phyloP scores from a whole-genome alignment of 2,888 invertebrate species.

The Polyommatus icarus region DNA sequence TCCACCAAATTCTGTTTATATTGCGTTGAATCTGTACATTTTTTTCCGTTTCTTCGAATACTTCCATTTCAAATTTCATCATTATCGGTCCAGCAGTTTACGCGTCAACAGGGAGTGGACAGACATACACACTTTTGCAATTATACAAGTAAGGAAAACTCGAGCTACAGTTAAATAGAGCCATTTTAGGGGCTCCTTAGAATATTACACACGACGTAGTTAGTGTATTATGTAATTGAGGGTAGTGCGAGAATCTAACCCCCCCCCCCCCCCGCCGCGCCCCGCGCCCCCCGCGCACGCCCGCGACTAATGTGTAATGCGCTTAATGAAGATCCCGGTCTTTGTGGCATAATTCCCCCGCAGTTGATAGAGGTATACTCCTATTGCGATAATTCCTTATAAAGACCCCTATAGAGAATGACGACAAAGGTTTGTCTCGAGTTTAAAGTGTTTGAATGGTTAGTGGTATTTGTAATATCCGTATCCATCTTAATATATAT shows the following conservation, averaged over 20 bases:
- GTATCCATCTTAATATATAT: no score
- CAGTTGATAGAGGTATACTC: background rate
- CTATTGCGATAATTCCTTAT: background rate
- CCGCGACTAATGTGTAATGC: constrained; percentile 8
- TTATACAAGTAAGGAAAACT: no score
- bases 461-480: no score
- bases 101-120: no score
- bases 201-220: constrained; percentile 46
- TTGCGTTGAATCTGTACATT: no score
- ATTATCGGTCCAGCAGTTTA: background rate
- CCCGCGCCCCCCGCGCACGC: background rate
- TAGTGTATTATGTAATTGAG: constrained; percentile 52
- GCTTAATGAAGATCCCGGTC: constrained; percentile 17
- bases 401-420: background rate
- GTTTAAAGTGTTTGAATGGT: background rate
- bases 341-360: background rate
- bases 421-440: background rate
- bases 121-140: no score
- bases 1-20: no score
- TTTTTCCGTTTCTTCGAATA: no score
- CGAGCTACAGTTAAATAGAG: background rate
- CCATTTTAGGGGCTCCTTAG: constrained; percentile 44
- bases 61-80: background rate
- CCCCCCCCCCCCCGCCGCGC: background rate
- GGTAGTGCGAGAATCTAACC: constrained; percentile 47